Conservation (phyloP, 2,113 vertebrate genomes). For the Centropristis striata region DNA sequence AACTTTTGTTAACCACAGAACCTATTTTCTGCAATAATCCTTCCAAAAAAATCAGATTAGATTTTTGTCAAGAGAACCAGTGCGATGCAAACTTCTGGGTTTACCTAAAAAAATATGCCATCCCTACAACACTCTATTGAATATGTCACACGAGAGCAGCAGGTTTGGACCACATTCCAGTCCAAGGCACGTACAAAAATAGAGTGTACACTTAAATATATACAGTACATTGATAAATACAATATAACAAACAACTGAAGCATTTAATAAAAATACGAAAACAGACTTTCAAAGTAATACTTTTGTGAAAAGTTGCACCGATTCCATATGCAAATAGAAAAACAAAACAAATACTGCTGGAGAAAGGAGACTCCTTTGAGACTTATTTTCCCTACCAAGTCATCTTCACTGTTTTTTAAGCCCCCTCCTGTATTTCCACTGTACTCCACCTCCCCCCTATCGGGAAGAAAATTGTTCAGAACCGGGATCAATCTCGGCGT, state of each 20-base stretch:
- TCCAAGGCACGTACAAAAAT: slow-evolving; percentile 72
- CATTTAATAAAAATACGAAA: slow-evolving; percentile 34
- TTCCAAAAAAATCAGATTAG: too few species aligned
- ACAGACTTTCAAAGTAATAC: slow-evolving; percentile 46
- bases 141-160: neutral
- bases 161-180: slow-evolving; percentile 32
- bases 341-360: slow-evolving; percentile 37
- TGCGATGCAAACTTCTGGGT: too few species aligned
- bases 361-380: slow-evolving; percentile 20
- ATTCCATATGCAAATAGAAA: slow-evolving; percentile 13
- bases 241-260: slow-evolving; percentile 40
- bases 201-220: slow-evolving; percentile 59
- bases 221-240: slow-evolving; percentile 65
- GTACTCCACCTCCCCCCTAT: neutral
- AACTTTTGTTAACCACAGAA: too few species aligned
- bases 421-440: slow-evolving; percentile 17
- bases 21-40: too few species aligned
- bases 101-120: too few species aligned
- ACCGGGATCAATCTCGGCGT: slow-evolving; percentile 42
- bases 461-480: slow-evolving; percentile 33
- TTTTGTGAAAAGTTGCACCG: slow-evolving; percentile 29
- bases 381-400: slow-evolving; percentile 22
- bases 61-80: too few species aligned
- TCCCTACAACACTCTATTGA: neutral
- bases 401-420: slow-evolving; percentile 25